phyloP scores from a whole-genome alignment of 2,113 vertebrate species.

The Aldabrachelys gigantea region DNA sequence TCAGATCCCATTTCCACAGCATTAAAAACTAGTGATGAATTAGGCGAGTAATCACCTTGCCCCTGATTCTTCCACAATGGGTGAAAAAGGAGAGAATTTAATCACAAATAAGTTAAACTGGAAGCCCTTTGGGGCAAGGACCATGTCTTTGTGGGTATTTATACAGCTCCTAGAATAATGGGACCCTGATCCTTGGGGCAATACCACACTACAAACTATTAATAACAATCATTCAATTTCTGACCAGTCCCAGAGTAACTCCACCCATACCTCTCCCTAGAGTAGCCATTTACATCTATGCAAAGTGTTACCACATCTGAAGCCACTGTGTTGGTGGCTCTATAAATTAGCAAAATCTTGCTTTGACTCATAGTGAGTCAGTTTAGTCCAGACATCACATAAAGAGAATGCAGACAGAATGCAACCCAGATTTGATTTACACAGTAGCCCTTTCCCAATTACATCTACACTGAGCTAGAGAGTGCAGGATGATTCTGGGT shows the following conservation, averaged over 20 bases:
- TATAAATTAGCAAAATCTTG: background rate
- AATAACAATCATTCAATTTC: background rate
- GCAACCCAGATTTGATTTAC: background rate
- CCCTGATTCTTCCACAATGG: background rate
- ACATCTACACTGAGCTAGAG: background rate
- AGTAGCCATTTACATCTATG: background rate
- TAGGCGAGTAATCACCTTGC: background rate
- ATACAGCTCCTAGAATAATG: background rate
- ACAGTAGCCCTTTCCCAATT: fast-evolving
- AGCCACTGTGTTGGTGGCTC: fast-evolving
- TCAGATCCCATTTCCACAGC: background rate
- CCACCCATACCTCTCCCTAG: background rate
- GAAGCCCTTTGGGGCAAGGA: background rate
- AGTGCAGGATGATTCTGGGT: background rate
- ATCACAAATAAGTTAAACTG: background rate
- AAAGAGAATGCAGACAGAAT: background rate
- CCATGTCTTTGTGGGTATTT: background rate
- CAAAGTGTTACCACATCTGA: background rate
- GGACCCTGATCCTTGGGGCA: background rate
- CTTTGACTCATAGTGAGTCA: background rate
- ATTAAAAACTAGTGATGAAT: background rate
- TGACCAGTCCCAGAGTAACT: background rate
- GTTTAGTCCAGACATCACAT: background rate
- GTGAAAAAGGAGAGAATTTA: background rate
- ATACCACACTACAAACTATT: background rate